Evolutionary conservation across 2,113 vertebrate genomes (phyloP), one percentile per base, ranked within the genome.

Genomic region (Hypocryptadius cinnamomeus): DNA sequence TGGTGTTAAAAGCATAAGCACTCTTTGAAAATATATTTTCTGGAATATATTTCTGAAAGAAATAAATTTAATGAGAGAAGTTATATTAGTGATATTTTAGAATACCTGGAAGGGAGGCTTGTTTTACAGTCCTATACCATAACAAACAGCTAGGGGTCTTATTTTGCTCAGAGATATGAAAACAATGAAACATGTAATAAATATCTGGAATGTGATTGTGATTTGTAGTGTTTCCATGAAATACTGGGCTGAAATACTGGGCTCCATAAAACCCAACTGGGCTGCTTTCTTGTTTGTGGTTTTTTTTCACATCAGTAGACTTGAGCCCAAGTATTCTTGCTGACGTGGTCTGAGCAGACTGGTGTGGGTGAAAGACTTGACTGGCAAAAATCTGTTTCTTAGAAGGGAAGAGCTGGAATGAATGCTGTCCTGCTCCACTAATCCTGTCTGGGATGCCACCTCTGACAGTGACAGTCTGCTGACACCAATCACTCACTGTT

Each of bases 401-500:
- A 35, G 56, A 68, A 37, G 37, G 44, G 39, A 76, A 40, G 33
- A 83, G 24, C 53, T 42, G 76, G 31, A 44, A 22, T 1, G 1
- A 87, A 39, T 0, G 1, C 71, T 80, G 59, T 70, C 59, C 51
- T 64, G 51, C 39, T 59, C 50, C 0, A 1, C 21, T 65, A 35
- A 60, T 79, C 35, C 44, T 85, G 18, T 77, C 48, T 83, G 51
- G 79, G 59, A 72, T 77, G 51, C 24, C 1, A 0, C 20, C n/a
- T 73, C 39, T 83, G 45, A 15, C 60, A 31, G 59, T n/a, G 63
- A 48, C 59, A 44, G 14, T 61, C 53, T 4, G 2, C 42, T 93
- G 83, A 39, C 18, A 61, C 57, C 0, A 0, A 16, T 60, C 9
- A 4, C 23, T 87, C 2, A 0, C 70, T 64, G 6, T 50, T 47